Conservation (phyloP, 2,797 vertebrate species). For the Enteromius paludinosus region DNA sequence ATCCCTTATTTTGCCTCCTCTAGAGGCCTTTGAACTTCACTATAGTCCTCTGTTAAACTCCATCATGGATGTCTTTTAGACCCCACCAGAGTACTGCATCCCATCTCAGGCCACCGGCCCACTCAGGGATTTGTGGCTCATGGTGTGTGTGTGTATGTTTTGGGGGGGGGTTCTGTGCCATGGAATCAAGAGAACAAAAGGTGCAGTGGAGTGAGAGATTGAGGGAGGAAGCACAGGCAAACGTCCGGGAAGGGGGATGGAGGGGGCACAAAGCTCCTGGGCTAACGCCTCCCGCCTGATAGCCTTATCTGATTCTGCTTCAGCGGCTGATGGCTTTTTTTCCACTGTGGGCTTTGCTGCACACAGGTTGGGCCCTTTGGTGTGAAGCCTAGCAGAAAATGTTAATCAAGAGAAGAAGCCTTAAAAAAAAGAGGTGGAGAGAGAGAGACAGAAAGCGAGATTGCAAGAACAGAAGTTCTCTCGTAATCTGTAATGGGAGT, state of each 20-base stretch:
- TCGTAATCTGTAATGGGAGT: constrained; percentile 76
- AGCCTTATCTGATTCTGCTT: constrained; percentile 91
- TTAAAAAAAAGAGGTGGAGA: constrained; percentile 45
- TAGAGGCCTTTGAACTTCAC: constrained; percentile 32
- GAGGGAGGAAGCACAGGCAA: constrained; percentile 84
- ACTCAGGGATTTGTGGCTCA: constrained; percentile 24
- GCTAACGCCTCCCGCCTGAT: constrained; percentile 85
- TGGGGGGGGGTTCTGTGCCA: constrained; percentile 77
- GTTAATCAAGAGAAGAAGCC: constrained; percentile 78
- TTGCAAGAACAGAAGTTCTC: constrained; percentile 70
- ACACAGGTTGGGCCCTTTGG: constrained; percentile 84
- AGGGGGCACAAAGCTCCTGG: constrained; percentile 84
- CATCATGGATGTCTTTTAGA: constrained; percentile 9
- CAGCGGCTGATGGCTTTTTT: constrained; percentile 75
- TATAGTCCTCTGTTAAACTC: constrained; percentile 30
- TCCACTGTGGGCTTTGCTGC: constrained; percentile 71
- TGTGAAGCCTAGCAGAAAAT: constrained; percentile 85
- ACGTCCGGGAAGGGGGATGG: constrained; percentile 74
- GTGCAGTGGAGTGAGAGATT: constrained; percentile 94
- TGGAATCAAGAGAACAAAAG: constrained; percentile 93
- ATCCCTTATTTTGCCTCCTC: constrained; percentile 50
- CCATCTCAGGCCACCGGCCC: constrained; percentile 24
- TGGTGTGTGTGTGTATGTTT: constrained; percentile 66
- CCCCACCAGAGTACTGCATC: constrained; percentile 21
- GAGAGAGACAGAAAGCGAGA: constrained; percentile 65